phyloP scores from a whole-genome alignment of 2,113 vertebrate genomes.

The Panthera tigris region DNA sequence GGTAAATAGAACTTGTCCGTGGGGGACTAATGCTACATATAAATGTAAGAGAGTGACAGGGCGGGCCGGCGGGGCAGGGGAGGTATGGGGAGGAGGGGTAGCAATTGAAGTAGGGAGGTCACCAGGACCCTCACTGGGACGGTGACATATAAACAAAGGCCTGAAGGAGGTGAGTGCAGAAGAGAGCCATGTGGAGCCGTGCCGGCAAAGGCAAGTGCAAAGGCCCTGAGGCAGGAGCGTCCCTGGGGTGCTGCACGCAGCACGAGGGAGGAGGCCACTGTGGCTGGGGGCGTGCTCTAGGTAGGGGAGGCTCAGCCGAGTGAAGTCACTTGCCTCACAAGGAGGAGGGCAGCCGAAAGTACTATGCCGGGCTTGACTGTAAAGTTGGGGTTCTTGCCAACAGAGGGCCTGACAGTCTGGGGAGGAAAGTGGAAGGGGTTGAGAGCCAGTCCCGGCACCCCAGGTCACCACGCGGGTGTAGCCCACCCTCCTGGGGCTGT shows the following conservation, averaged over 20 bases:
- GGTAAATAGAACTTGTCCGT: background rate
- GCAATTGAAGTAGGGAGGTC: background rate
- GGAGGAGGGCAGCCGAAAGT: background rate
- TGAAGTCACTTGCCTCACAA: background rate
- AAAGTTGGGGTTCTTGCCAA: background rate
- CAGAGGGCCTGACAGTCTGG: background rate
- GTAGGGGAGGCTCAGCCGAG: background rate
- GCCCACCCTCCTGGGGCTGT: background rate
- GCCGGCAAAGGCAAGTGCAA: background rate
- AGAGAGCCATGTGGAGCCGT: background rate
- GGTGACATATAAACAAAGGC: too few relatives aligned
- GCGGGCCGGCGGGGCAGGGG: too few relatives aligned
- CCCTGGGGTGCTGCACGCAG: fast-evolving
- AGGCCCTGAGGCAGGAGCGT: background rate
- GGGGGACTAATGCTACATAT: too few relatives aligned
- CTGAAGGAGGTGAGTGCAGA: background rate
- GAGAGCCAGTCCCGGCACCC: background rate
- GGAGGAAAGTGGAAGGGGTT: background rate
- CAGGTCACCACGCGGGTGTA: background rate
- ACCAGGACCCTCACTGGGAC: background rate
- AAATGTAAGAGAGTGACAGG: too few relatives aligned
- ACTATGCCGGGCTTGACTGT: background rate
- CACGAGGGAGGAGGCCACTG: background rate
- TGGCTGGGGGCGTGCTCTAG: background rate
- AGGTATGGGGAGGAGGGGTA: too few relatives aligned